Conservation (phyloP, 2,113 vertebrate species). For the Xiphophorus maculatus region DNA sequence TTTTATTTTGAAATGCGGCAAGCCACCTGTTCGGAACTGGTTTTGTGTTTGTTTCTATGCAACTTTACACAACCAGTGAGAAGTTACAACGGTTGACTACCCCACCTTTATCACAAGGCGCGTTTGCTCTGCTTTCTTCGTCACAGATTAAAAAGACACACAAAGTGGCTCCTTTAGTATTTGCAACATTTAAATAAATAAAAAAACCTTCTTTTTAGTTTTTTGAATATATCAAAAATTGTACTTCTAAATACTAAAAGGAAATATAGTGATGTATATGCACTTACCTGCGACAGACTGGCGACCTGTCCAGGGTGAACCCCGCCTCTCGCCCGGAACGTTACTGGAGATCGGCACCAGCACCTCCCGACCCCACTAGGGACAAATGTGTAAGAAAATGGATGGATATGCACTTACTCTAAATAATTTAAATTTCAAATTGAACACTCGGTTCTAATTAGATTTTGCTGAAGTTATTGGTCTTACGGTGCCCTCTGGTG, state of each 20-base stretch:
- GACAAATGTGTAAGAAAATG: too few relatives aligned
- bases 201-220: not conserved
- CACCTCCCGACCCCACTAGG: too few relatives aligned
- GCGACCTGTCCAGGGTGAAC: too few relatives aligned
- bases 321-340: too few relatives aligned
- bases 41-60: not conserved
- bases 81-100: not conserved
- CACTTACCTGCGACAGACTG: too few relatives aligned
- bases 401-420: not conserved
- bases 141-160: not conserved
- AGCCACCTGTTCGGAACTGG: not conserved
- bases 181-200: not conserved
- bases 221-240: too few relatives aligned
- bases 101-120: not conserved
- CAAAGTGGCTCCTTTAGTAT: not conserved
- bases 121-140: not conserved
- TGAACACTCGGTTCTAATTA: not conserved
- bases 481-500: not conserved
- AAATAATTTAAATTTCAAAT: too few relatives aligned
- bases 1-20: conserved; percentile 30
- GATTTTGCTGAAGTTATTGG: not conserved
- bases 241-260: not conserved
- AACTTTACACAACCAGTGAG: not conserved
- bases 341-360: too few relatives aligned
- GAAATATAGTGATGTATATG: not conserved